phyloP scores from a whole-genome alignment of 1,140 invertebrate species.

The Euwallacea similis region DNA sequence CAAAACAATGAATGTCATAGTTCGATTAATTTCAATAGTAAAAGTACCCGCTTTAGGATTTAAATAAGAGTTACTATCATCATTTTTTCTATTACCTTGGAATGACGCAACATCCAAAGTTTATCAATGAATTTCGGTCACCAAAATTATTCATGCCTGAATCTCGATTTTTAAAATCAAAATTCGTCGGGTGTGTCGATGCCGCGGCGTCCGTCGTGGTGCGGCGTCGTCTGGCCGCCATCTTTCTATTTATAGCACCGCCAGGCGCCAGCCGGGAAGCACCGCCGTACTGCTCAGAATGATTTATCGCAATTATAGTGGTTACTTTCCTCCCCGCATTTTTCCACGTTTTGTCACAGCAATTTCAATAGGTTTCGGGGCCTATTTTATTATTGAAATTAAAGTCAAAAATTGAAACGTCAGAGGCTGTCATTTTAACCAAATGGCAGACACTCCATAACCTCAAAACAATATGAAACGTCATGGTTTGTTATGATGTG shows the following conservation, averaged over 20 bases:
- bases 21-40: slow-evolving; percentile 24
- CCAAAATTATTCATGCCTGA: too few relatives aligned
- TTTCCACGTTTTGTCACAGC: too few relatives aligned
- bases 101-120: too few relatives aligned
- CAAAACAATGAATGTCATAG: slow-evolving; percentile 23
- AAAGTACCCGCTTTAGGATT: slow-evolving; percentile 11
- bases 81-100: not conserved
- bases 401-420: too few relatives aligned
- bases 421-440: too few relatives aligned
- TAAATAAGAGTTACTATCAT: too few relatives aligned
- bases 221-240: slow-evolving; percentile 34
- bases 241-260: slow-evolving; percentile 29
- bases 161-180: slow-evolving; percentile 6
- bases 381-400: too few relatives aligned
- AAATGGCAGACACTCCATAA: too few relatives aligned
- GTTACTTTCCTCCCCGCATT: not conserved
- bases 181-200: slow-evolving; percentile 23
- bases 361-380: too few relatives aligned
- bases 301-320: slow-evolving; percentile 10
- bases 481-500: too few relatives aligned
- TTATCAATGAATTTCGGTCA: too few relatives aligned
- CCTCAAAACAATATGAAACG: too few relatives aligned
- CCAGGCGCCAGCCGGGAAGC: slow-evolving; percentile 32
- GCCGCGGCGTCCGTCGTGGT: slow-evolving; percentile 21
- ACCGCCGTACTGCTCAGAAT: slow-evolving; percentile 7